phyloP scores from a whole-genome alignment of 2,113 vertebrate species.

The Pluvialis apricaria region DNA sequence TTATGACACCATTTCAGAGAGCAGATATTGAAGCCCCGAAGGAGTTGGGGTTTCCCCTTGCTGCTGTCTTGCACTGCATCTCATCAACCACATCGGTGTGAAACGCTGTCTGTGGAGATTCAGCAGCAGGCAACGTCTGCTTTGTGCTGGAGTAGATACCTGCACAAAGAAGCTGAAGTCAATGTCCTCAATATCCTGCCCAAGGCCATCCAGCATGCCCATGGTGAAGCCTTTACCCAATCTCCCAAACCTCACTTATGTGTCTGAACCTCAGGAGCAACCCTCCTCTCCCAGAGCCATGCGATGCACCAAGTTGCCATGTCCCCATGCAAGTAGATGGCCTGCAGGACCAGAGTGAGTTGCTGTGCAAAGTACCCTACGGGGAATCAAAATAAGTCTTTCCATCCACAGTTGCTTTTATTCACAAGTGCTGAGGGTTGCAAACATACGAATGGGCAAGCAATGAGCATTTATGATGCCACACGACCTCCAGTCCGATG shows the following conservation, averaged over 20 bases:
- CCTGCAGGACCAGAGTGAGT: not conserved
- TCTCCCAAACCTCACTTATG: not conserved
- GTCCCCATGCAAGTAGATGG: not conserved
- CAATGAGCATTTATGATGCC: not conserved
- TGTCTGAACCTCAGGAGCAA: not conserved
- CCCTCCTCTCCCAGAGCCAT: not conserved
- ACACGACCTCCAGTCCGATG: not conserved
- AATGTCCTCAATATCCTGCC: not conserved
- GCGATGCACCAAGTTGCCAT: not conserved
- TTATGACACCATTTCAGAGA: not conserved
- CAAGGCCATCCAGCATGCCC: not conserved
- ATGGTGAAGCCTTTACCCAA: not conserved
- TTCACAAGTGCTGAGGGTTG: not conserved
- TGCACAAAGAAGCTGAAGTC: not conserved
- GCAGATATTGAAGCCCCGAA: not conserved
- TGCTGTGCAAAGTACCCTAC: not conserved
- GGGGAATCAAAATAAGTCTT: not conserved
- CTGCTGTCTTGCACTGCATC: not conserved
- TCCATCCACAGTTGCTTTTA: not conserved
- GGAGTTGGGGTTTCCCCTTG: not conserved
- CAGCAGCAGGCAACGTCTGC: not conserved
- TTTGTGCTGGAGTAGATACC: not conserved
- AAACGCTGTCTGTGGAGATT: not conserved
- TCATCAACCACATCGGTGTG: accelerated
- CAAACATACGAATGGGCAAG: not conserved